phyloP scores from a whole-genome alignment of 2,113 vertebrate species.

The Anolis carolinensis region DNA sequence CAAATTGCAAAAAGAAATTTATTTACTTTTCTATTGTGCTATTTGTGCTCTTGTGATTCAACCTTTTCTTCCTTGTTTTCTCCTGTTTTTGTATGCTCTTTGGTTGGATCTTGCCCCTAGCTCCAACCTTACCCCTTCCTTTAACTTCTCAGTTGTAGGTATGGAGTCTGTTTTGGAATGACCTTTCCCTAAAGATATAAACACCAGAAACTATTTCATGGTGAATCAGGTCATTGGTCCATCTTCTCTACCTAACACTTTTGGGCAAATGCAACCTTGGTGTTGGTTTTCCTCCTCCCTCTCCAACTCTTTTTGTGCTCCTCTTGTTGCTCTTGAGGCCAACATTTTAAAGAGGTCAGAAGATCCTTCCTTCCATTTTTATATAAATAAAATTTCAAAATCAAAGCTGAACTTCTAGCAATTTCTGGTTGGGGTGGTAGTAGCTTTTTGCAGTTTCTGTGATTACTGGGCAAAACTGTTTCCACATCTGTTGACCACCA shows the following conservation, averaged over 20 bases:
- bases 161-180: not conserved
- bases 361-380: too few relatives aligned
- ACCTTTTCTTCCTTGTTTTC: not conserved
- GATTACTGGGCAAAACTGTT: too few relatives aligned
- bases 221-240: not conserved
- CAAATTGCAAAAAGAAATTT: not conserved
- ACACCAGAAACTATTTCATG: not conserved
- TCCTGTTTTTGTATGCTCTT: not conserved
- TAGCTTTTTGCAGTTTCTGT: too few relatives aligned
- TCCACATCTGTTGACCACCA: too few relatives aligned
- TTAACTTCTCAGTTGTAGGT: not conserved
- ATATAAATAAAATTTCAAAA: too few relatives aligned
- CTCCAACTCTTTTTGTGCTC: not conserved
- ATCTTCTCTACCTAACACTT: not conserved
- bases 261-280: not conserved
- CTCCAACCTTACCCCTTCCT: too few relatives aligned
- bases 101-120: not conserved
- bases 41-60: not conserved
- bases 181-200: not conserved
- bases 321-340: too few relatives aligned
- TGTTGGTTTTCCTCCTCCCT: not conserved
- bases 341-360: too few relatives aligned
- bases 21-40: too few relatives aligned
- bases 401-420: too few relatives aligned
- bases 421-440: too few relatives aligned